Percentiles rank a stretch among this genome's conserved stretches.
Conservation (phyloP, 2,797 vertebrate species). For the Syngnathus acus region DNA sequence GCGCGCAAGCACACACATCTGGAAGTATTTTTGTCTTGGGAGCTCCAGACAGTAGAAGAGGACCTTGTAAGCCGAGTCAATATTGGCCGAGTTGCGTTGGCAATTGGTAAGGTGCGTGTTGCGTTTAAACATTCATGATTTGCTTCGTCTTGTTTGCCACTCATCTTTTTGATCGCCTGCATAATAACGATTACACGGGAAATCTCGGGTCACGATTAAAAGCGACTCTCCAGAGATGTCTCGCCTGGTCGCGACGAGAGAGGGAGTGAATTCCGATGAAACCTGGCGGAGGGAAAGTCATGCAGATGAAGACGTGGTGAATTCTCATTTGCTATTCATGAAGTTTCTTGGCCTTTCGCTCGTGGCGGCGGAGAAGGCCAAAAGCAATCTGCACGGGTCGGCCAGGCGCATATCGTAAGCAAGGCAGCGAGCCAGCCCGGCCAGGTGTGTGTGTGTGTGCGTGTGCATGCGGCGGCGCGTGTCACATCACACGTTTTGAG, state of each 20-base stretch:
- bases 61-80: constrained; percentile 19
- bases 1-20: constrained; percentile 19
- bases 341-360: constrained; percentile 49
- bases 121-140: constrained; percentile 3
- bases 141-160: neutral
- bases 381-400: constrained; percentile 33
- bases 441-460: neutral
- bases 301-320: constrained; percentile 46
- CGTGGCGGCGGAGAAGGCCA: constrained; percentile 32
- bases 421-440: constrained; percentile 19
- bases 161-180: neutral
- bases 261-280: constrained; percentile 25
- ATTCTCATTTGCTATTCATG: constrained; percentile 58
- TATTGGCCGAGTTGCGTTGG: constrained; percentile 18
- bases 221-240: constrained; percentile 4
- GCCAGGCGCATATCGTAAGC: constrained; percentile 12
- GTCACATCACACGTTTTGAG: neutral
- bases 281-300: constrained; percentile 27
- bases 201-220: neutral
- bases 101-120: neutral
- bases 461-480: neutral
- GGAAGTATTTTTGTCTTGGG: constrained; percentile 30
- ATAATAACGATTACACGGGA: neutral
- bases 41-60: constrained; percentile 14
- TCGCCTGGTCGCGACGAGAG: constrained; percentile 33